Base-by-base conservation (phyloP, 2,888 invertebrate genomes). In the Meiosimyza decipiens region DNA sequence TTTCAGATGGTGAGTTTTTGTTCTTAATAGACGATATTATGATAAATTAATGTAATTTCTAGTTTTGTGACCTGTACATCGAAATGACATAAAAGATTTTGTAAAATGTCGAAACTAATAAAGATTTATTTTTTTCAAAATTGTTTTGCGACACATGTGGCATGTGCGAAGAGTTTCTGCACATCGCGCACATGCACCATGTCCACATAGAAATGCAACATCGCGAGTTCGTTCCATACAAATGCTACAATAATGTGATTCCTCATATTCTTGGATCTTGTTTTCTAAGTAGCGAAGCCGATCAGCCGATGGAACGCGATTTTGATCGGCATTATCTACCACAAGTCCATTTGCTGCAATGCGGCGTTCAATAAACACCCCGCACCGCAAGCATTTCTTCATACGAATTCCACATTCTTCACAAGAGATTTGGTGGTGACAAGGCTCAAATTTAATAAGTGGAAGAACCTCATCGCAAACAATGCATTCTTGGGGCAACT, bases 121-220 rank as follows among this genome's bases (percentile, higher is more conserved):
- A 66, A 86, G 82, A 79, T 87, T 87, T 51, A 87, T 87, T 77
- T 87, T 87, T 75, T 86, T 87, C 60, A 85, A 79, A 79, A 87
- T 87, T 63, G 87, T 87, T 79, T 87, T 87, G 69, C 87, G 84
- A 76, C 87, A 87, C 94, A 96, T 95, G 88, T 95, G 95, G 87
- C 95, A 96, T 22, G 91, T 93, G 82, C 92, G 91, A 51, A 96
- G 88, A 0, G 95, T 93, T 76, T 93, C 92, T 0, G 95, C 93
- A 84, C 96, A 96, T 78, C 91, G 90, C 69, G 92, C 91, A 85
- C 96, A 96, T 15, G 95, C 93, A 28, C 93, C 93, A 82, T 96
- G 96, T 2, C 96, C 96, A 82, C 96, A 96, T n/a, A 95, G 88
- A 85, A 96, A 96, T 28, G 93, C 95, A 22, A 95, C 93, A 82